Evolutionary conservation across 2,797 vertebrate species (phyloP).

Genomic region (Platalea minor): DNA sequence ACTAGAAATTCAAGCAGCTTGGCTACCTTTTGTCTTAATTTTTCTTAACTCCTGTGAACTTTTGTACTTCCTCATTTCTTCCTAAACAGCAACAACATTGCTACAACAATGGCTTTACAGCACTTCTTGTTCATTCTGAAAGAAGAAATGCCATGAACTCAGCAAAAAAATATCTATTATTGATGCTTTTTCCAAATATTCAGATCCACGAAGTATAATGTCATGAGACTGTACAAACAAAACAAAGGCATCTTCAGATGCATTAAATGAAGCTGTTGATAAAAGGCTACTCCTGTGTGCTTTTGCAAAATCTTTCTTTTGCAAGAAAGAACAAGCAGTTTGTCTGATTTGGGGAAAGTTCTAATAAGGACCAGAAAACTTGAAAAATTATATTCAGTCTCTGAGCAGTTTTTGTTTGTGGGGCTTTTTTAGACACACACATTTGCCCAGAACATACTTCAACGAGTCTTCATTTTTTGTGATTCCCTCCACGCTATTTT

Average conservation of each 20-base stretch:
- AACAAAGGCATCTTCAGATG: background rate
- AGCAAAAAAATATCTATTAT: background rate
- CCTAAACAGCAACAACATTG: background rate
- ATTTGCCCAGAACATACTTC: background rate
- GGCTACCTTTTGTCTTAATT: background rate
- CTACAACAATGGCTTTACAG: background rate
- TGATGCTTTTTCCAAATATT: background rate
- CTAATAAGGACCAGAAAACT: background rate
- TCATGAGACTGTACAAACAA: background rate
- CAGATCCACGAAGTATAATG: background rate
- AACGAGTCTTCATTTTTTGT: background rate
- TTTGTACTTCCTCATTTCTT: background rate
- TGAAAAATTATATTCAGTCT: background rate
- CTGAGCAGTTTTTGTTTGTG: background rate
- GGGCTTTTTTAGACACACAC: background rate
- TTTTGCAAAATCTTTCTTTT: background rate
- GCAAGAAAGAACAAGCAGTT: background rate
- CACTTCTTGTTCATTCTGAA: background rate
- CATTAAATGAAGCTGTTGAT: background rate
- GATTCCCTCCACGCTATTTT: background rate
- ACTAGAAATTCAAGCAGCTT: background rate
- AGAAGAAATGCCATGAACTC: background rate
- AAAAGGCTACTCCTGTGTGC: background rate
- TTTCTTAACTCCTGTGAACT: background rate
- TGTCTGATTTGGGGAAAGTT: background rate